These are phyloP conservation scores for Crotalus adamanteus DNA, from an alignment of 2,797 vertebrate genomes.

Conservation along the genomic window DNA sequence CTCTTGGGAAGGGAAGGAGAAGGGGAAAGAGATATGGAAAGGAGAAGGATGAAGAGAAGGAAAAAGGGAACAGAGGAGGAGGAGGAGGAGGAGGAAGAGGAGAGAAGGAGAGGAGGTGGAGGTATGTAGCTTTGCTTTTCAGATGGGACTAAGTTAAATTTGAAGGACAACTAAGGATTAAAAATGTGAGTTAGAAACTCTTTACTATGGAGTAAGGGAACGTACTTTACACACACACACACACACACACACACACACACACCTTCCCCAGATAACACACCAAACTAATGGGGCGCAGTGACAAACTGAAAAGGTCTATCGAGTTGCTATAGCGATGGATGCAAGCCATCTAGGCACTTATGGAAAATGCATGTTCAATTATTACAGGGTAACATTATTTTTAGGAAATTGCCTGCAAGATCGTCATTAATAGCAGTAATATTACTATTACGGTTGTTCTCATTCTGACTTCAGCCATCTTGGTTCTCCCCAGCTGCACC, in stretches of 20 bases:
- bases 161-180: not conserved
- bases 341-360: not conserved
- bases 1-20: not conserved
- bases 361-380: not conserved
- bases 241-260: no score
- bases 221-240: no score
- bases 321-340: no score
- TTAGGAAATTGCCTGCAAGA: no score
- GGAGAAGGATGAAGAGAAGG: not conserved
- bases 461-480: no score
- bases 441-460: no score
- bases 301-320: no score
- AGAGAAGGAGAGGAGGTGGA: conserved; percentile 6
- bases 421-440: no score
- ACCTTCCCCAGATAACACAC: no score
- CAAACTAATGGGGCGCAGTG: no score
- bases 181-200: not conserved
- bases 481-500: no score
- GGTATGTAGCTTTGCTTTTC: not conserved
- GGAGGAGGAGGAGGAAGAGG: not conserved
- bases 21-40: conserved; percentile 25
- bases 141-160: not conserved
- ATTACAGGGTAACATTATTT: not conserved
- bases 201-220: not conserved
- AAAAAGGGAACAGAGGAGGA: not conserved